Evolutionary conservation across 2,113 vertebrate species (phyloP), one percentile per base, ranked within the genome.

Genomic region (Aix galericulata): DNA sequence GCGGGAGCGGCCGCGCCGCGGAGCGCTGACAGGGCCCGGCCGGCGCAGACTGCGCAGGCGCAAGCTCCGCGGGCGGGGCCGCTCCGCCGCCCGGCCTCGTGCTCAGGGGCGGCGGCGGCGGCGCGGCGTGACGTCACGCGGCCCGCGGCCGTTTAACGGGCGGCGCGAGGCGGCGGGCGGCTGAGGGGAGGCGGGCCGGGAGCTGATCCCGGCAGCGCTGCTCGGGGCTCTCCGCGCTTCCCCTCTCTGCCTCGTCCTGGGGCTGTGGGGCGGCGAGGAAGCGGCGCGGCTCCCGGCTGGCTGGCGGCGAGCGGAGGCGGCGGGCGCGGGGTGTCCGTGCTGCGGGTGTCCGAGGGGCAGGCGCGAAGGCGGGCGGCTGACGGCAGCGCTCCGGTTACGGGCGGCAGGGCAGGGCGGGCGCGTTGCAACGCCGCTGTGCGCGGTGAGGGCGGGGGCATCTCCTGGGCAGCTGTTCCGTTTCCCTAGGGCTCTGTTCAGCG

Each of bases 341-440:
- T 22, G 46, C 10, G 46, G 46, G 18, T 4, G 46, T 20, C 46
- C 20, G 18, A 20, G 18, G 11, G 10, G 46, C 46, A 46, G 46
- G 46, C 20, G 46, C 20, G 46, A 48, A 11, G 9, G 46, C 46
- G 46, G 46, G 46, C 20, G 46, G 46, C 46, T 48, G 46, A 5
- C 20, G 46, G 46, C 9, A 5, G 46, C 20, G 46, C 46, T 48
- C 46, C 20, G 46, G 46, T 21, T 5, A 18, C 69, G 1, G 11
- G 23, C 34, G 15, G 9, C 34, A 8, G 14, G 29, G 25, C 40
- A 1, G 21, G 26, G 31, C 4, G 20, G 64, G 17, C 32, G 7
- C 0, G 6, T 34, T 62, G 6, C 31, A 66, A 27, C 1, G 0
- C 1, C 9, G 56, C 29, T 38, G 29, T 31, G 9, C 15, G 8